These are phyloP conservation scores for Uropsilus gracilis DNA, from an alignment of 2,113 vertebrate species.

Conservation along the genomic window DNA sequence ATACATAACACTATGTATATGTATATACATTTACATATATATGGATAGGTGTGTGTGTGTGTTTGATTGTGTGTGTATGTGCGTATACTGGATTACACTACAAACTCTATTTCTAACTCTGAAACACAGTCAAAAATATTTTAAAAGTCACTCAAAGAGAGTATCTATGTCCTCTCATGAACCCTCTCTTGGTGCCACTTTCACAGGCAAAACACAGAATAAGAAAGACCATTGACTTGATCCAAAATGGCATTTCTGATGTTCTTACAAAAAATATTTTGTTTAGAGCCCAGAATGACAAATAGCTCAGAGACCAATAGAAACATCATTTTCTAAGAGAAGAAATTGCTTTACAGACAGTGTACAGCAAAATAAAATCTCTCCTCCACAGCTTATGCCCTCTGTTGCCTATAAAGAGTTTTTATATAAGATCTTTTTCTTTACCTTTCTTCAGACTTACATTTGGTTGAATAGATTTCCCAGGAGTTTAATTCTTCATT, in stretches of 20 bases:
- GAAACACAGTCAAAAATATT: constrained; percentile 25
- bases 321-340: constrained; percentile 74
- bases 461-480: constrained; percentile 72
- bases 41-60: not conserved
- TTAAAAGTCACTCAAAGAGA: constrained; percentile 51
- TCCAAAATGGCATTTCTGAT: constrained; percentile 67
- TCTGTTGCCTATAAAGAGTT: constrained; percentile 63
- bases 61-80: not conserved
- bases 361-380: constrained; percentile 69
- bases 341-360: constrained; percentile 74
- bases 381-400: constrained; percentile 61
- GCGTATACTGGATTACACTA: not conserved
- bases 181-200: constrained; percentile 58
- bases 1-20: not conserved
- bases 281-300: constrained; percentile 73
- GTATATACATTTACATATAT: not conserved
- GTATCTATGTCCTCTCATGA: constrained; percentile 47
- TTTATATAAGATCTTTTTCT: constrained; percentile 49
- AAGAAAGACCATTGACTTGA: constrained; percentile 46
- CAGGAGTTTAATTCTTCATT: constrained; percentile 65
- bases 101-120: not conserved
- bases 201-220: constrained; percentile 33
- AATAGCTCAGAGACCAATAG: constrained; percentile 67
- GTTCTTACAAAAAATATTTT: constrained; percentile 75
- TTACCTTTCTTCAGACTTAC: constrained; percentile 51